A percentile compares a stretch with the other conserved stretches of the same genome.
Conservation (phyloP, 2,113 vertebrate species). For the Hyperoodon ampullatus region DNA sequence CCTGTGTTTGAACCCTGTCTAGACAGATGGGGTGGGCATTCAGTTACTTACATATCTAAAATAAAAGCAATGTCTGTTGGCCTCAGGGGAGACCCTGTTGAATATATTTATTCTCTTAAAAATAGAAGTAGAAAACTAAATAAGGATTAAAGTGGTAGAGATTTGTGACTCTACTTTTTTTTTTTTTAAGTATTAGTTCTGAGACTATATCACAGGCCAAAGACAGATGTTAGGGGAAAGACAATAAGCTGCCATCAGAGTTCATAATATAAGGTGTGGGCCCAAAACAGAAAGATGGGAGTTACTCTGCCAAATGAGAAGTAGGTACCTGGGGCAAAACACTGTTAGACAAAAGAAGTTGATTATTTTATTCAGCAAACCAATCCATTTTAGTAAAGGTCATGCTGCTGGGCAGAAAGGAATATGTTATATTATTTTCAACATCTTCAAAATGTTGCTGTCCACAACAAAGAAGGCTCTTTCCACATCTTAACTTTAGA, state of each 20-base stretch:
- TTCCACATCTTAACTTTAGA: not conserved
- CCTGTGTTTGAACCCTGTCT: conserved; percentile 20
- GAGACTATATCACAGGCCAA: not conserved
- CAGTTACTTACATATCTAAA: conserved; percentile 34
- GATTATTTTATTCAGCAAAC: conserved; percentile 6
- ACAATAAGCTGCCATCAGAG: not conserved
- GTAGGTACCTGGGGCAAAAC: not conserved
- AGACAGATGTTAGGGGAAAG: conserved; percentile 2
- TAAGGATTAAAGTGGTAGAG: conserved; percentile 45
- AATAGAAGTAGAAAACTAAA: conserved; percentile 53
- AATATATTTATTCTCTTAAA: conserved; percentile 56
- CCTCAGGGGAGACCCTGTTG: conserved; percentile 30
- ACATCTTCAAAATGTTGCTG: not conserved
- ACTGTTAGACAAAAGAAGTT: not conserved
- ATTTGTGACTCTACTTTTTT: conserved; percentile 10
- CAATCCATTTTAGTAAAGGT: conserved; percentile 5
- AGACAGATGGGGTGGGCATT: conserved; percentile 50
- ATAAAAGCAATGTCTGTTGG: conserved; percentile 54
- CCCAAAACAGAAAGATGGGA: not conserved
- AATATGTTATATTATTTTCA: not conserved
- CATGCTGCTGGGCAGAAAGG: not conserved
- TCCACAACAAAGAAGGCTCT: not conserved
- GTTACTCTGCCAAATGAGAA: not conserved
- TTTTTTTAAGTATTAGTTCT: not conserved
- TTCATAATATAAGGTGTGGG: not conserved